phyloP scores from a whole-genome alignment of 2,888 invertebrate genomes.

The Temnothorax ravouxi region DNA sequence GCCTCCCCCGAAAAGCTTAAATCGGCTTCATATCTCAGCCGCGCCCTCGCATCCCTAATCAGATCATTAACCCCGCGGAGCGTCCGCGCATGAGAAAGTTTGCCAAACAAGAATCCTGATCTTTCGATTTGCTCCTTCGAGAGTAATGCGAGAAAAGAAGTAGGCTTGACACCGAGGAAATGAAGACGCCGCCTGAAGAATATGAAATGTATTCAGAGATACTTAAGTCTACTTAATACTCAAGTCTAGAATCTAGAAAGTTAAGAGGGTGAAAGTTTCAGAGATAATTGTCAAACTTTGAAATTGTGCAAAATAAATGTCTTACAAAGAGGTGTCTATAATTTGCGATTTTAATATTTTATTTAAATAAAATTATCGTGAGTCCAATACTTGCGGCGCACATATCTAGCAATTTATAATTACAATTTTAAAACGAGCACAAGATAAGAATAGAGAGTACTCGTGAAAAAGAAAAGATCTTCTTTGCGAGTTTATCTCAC shows the following conservation, averaged over 20 bases:
- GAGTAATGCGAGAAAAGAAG: constrained; percentile 10
- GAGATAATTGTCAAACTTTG: constrained; percentile 6
- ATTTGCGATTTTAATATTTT: not conserved
- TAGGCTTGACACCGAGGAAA: not conserved
- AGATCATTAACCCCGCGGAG: constrained; percentile 76
- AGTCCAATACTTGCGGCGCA: not conserved
- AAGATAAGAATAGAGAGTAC: not conserved
- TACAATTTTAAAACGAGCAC: not conserved
- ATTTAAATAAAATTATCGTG: not conserved
- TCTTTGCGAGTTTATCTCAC: constrained; percentile 17
- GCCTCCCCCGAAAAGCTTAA: constrained; percentile 77
- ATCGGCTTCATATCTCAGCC: constrained; percentile 76
- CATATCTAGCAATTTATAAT: not conserved
- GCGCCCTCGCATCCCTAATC: constrained; percentile 76
- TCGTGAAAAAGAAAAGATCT: not conserved
- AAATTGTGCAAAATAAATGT: not conserved
- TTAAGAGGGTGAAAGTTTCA: not conserved
- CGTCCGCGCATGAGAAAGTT: constrained; percentile 69
- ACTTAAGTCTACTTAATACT: constrained; percentile 14
- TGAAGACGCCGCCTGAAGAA: not conserved
- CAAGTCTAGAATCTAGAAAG: not conserved
- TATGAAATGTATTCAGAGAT: not conserved
- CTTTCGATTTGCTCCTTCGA: constrained; percentile 28
- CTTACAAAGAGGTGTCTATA: not conserved
- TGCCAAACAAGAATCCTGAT: constrained; percentile 43